Conservation (phyloP, 2,797 vertebrate species). For the Urosaurus nigricauda region DNA sequence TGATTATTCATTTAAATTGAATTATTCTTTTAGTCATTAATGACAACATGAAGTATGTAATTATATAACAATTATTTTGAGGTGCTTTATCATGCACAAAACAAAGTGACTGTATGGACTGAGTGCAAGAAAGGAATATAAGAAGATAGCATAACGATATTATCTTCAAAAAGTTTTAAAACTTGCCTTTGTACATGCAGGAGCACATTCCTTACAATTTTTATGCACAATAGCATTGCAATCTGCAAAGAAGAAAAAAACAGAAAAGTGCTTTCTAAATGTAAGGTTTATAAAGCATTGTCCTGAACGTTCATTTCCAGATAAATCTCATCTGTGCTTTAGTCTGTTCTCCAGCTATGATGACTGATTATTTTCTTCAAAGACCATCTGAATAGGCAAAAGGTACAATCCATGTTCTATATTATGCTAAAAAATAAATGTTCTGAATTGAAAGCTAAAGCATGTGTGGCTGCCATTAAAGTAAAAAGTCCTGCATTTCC, state of each 20-base stretch:
- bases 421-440: neutral
- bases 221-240: conserved; percentile 90
- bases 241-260: conserved; percentile 78
- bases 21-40: neutral
- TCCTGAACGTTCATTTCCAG: neutral
- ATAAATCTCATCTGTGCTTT: neutral
- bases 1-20: neutral
- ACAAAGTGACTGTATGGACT: neutral
- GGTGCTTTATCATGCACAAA: neutral
- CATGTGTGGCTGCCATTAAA: neutral
- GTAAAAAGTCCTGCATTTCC: neutral
- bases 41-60: neutral
- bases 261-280: conserved; percentile 29
- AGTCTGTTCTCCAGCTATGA: conserved; percentile 9
- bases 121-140: neutral
- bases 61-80: neutral
- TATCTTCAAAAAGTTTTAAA: neutral
- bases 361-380: neutral
- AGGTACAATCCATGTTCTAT: neutral
- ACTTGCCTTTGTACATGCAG: conserved; percentile 89
- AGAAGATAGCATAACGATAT: neutral
- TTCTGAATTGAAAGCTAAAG: neutral
- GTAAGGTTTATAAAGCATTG: neutral
- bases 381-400: conserved; percentile 10
- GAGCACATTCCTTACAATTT: conserved; percentile 87